Conservation (phyloP, 2,797 vertebrate species). For the Glyptemys insculpta region DNA sequence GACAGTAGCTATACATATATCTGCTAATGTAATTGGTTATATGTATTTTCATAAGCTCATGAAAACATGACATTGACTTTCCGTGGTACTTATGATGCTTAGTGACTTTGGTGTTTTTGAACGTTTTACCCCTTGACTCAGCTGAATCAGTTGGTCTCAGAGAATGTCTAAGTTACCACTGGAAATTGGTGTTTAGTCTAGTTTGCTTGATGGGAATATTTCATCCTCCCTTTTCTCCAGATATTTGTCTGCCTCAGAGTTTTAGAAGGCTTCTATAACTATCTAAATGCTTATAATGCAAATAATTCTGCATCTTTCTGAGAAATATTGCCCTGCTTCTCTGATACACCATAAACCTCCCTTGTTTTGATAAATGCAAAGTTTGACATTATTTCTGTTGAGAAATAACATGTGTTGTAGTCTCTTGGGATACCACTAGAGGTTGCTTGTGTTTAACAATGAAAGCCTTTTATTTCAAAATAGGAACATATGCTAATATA, state of each 20-base stretch:
- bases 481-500: neutral
- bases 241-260: neutral
- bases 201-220: neutral
- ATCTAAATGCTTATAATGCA: neutral
- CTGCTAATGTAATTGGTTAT: neutral
- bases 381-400: neutral
- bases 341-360: neutral
- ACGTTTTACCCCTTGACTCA: neutral
- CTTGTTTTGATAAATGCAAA: neutral
- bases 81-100: fast-evolving
- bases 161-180: neutral
- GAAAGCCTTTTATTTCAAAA: neutral
- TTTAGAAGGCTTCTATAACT: neutral
- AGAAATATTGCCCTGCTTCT: neutral
- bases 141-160: neutral
- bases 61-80: neutral
- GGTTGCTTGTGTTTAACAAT: conserved; percentile 71
- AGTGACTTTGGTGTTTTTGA: neutral
- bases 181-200: neutral
- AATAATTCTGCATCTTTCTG: neutral
- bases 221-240: neutral
- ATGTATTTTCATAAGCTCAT: fast-evolving
- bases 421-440: conserved; percentile 66
- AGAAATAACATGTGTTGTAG: neutral
- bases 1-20: neutral